Evolutionary conservation across 2,113 vertebrate species (phyloP).

Genomic region (Cryptomyrus ogoouensis): DNA sequence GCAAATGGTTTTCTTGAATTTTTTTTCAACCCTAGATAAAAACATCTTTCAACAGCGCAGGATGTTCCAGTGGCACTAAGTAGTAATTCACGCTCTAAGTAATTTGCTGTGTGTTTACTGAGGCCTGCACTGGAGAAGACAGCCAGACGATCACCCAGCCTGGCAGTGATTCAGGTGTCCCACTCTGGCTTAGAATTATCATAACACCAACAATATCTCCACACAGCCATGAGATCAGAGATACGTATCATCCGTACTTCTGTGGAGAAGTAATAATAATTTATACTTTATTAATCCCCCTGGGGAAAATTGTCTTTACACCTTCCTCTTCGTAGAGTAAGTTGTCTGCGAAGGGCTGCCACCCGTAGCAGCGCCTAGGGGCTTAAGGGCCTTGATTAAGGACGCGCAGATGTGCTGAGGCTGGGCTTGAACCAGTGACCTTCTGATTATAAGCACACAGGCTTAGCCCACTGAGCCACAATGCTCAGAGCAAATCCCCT

Average conservation of each 20-base stretch:
- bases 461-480: no score
- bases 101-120: not conserved
- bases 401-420: no score
- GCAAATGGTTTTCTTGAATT: not conserved
- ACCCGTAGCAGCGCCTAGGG: no score
- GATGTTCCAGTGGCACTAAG: slow-evolving; percentile 8
- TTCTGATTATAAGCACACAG: no score
- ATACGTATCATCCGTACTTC: not conserved
- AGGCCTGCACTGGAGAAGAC: not conserved
- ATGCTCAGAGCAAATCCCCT: not conserved
- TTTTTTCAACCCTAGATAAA: slow-evolving; percentile 15
- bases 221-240: not conserved
- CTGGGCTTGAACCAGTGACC: no score
- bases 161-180: not conserved
- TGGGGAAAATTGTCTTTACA: no score
- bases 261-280: not conserved
- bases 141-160: not conserved
- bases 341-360: no score
- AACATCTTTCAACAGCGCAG: not conserved
- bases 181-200: not conserved
- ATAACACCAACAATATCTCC: not conserved
- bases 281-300: no score
- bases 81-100: slow-evolving; percentile 9
- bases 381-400: no score
- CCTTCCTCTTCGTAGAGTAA: no score